Conservation (phyloP, 2,113 vertebrate genomes). For the Hydropotes inermis region DNA sequence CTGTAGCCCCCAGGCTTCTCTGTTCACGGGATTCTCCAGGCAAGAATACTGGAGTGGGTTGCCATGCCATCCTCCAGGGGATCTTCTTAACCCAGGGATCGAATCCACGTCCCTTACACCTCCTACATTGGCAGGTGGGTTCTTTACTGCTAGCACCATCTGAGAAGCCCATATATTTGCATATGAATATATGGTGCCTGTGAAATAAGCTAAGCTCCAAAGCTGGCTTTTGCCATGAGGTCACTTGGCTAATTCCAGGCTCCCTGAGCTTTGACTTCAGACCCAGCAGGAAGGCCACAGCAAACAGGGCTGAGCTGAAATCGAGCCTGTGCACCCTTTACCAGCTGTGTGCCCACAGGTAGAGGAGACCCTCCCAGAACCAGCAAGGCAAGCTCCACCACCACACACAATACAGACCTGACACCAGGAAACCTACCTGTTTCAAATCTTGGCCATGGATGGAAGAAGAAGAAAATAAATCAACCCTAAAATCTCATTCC, state of each 20-base stretch:
- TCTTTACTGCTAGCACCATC: neutral
- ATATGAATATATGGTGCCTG: neutral
- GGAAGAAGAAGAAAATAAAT: neutral
- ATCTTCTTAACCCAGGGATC: neutral
- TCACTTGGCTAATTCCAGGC: neutral
- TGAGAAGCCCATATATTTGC: neutral
- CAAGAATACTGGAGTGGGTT: neutral
- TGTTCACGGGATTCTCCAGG: neutral
- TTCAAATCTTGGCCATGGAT: neutral
- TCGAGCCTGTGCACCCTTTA: neutral
- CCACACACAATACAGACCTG: neutral
- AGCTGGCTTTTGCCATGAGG: neutral
- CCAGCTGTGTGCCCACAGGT: neutral
- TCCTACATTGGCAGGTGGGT: neutral
- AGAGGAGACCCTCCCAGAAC: neutral
- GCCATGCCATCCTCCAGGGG: neutral
- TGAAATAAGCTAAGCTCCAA: neutral
- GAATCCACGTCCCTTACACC: fast-evolving
- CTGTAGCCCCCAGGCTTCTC: neutral
- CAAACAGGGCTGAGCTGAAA: neutral
- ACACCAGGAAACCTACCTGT: neutral
- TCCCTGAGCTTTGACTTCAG: neutral
- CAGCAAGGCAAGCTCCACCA: neutral
- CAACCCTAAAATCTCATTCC: neutral
- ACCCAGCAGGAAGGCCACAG: neutral